Evolutionary conservation across 2,113 vertebrate species (phyloP).

Genomic region (Otocyon megalotis): DNA sequence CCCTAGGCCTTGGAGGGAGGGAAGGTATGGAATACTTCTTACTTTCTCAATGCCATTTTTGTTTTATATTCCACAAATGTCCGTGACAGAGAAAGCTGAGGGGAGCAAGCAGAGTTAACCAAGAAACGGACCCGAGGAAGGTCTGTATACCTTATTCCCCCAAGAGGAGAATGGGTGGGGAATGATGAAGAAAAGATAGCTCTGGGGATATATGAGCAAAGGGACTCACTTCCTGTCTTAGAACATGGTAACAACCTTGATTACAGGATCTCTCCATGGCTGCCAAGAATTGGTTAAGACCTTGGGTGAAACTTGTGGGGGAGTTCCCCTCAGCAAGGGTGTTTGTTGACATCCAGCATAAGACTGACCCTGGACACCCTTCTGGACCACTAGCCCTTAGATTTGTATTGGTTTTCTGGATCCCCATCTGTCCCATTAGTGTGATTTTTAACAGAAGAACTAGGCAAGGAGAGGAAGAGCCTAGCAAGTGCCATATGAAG

Average conservation of each 20-base stretch:
- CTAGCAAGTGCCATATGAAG: not conserved
- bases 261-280: not conserved
- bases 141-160: not conserved
- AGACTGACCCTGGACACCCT: not conserved
- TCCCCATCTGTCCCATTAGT: not conserved
- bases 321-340: not conserved
- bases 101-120: not conserved
- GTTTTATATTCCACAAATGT: not conserved
- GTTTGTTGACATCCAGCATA: not conserved
- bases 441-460: not conserved
- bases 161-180: not conserved
- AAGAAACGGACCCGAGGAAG: not conserved
- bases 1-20: rapidly evolving
- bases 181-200: not conserved
- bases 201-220: not conserved
- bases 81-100: not conserved
- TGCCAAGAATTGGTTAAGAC: not conserved
- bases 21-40: not conserved
- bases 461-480: not conserved
- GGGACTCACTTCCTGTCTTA: not conserved
- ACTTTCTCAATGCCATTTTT: not conserved
- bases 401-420: not conserved
- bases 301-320: not conserved
- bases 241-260: not conserved
- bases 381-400: not conserved